Base-by-base conservation (phyloP, 2,113 vertebrate species). In the Platysteira castanea region DNA sequence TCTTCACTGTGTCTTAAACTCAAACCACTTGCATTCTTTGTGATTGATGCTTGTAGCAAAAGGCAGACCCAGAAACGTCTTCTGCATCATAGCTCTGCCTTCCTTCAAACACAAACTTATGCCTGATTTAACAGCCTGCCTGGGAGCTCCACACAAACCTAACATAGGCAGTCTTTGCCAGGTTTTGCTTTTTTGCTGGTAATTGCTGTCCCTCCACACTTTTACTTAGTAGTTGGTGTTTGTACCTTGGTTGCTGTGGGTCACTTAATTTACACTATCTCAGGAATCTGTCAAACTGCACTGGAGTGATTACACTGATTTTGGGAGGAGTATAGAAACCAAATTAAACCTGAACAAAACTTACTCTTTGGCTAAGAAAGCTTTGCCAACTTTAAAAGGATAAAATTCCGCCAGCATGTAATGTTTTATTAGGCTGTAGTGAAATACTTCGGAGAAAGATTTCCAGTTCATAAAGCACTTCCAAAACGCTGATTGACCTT, bases 401-500 rank as follows among this genome's bases (percentile, higher is more conserved):
- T 92, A 85, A 78, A 91, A 94, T 97, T 97, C 84, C 2, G 3
- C 78, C 84, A 77, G 78, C 67, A 83, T 47, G 44, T 93, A 81
- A 65, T 77, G 37, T 93, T 97, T 97, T 89, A 96, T 52, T 85
- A 80, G 64, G 30, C 63, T 81, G 28, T 26, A 87, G 64, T 81
- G 84, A 94, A 96, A 97, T 90, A 88, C 67, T 91, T 96, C 10
- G 5, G 69, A 97, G 95, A 96, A 97, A 96, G 84, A 90, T 95
- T 97, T 97, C 96, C 95, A 96, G 93, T 80, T 95, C 94, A 90
- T 95, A 96, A 95, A 97, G 63, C 68, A 64, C 82, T 95, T 97
- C 91, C 54, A 97, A 97, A 97, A 94, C 1, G 1, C 52, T 9
- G 2, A 80, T 35, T 84, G 54, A 85, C 64, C 68, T 97, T 96